Base-by-base conservation (phyloP, 1,140 invertebrate species). In the Drosophila erecta region DNA sequence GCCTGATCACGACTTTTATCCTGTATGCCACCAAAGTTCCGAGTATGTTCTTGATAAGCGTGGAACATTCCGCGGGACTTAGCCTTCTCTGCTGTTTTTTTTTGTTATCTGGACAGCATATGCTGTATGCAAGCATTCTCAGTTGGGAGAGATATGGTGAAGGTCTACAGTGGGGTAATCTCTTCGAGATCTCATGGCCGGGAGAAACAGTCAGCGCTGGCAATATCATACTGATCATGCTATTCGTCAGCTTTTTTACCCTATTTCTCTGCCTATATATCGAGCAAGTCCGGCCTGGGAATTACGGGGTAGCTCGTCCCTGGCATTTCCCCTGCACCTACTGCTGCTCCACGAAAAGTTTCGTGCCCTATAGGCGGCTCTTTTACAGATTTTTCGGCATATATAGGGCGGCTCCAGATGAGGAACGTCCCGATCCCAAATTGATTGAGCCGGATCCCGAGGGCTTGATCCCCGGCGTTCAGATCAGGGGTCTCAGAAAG, bases 271-370 rank as follows among this genome's bases (percentile, higher is more conserved):
- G 95, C 0, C 93, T 95, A 70, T 96, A 96, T 71, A 92, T 96
- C 4, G 95, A 96, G 89, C 94, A 94, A 75, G 93, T 96, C 11
- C 93, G 94, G 53, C 96, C 96, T 3, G 95, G 95, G 1, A 90
- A 94, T 56, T 95, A 94, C 75, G 95, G 95, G 0, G 94, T 96
- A 2, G 93, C 95, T 1, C 91, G 94, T 74, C 94, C 94, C 0
- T 96, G 95, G 95, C 95, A 96, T 76, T 96, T 95, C 74, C 94
- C 94, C 0, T 94, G 96, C 59, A 94, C 93, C 44, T 94, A 90
- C 83, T 94, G 93, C 92, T 56, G 38, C 35, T 5, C 8, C 14
- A 38, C 17, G 5, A 22, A 15, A 33, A 37, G n/a, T 1, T 20
- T 59, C 2, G 11, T 37, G 20, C 57, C 57, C 49, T 54, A 35